Conservation (phyloP, 2,888 invertebrate genomes). For the Anagyrus pseudococci region DNA sequence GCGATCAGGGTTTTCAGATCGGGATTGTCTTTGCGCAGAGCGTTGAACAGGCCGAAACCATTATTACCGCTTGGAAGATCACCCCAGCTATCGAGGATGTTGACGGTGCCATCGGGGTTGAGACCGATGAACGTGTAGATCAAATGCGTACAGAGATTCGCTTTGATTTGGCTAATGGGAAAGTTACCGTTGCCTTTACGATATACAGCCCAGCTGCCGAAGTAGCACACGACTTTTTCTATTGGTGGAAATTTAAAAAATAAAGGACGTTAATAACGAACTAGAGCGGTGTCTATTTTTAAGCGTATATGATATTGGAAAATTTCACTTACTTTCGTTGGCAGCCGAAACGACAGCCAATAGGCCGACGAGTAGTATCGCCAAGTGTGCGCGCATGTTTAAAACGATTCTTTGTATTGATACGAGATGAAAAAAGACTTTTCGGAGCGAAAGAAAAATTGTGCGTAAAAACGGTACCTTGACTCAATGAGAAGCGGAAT, state of each 20-base stretch:
- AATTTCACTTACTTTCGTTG: conserved; percentile 26
- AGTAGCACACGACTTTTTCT: conserved; percentile 78
- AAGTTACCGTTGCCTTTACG: conserved; percentile 71
- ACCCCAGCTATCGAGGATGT: conserved; percentile 68
- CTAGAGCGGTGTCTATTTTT: neutral
- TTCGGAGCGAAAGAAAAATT: no score
- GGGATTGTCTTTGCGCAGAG: conserved; percentile 65
- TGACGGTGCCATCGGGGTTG: conserved; percentile 62
- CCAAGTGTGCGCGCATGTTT: conserved; percentile 27
- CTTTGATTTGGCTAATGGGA: conserved; percentile 71
- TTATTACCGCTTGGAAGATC: conserved; percentile 68
- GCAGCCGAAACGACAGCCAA: conserved; percentile 11
- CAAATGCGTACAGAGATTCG: conserved; percentile 75
- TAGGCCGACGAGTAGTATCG: conserved; percentile 9
- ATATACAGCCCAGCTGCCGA: conserved; percentile 79
- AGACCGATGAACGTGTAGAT: conserved; percentile 79
- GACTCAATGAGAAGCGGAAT: no score
- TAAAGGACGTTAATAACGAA: no score
- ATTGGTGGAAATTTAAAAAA: no score
- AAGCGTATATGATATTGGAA: neutral
- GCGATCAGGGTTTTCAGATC: conserved; percentile 68
- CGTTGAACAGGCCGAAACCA: conserved; percentile 66
- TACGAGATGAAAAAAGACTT: no score
- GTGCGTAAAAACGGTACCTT: no score
- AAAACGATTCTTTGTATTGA: no score